These are phyloP conservation scores for Kuschelorhynchus macadamiae DNA, from an alignment of 2,888 invertebrate genomes.

Conservation along the genomic window DNA sequence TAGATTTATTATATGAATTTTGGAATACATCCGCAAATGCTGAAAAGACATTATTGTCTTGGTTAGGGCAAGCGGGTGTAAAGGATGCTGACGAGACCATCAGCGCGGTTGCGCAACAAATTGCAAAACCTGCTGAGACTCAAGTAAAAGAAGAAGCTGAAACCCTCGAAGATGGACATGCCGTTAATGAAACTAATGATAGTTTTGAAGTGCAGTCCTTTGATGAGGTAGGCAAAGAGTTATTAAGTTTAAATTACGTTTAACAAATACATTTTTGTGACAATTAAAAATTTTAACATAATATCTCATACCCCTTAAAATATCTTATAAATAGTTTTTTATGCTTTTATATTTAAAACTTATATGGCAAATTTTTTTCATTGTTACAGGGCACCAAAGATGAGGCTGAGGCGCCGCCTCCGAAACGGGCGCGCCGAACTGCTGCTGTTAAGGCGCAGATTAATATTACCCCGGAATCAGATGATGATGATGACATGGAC, in stretches of 20 bases:
- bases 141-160: constrained; percentile 57
- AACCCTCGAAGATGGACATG: constrained; percentile 41
- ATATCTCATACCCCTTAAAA: too few relatives aligned
- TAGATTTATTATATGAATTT: constrained; percentile 80
- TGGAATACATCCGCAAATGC: constrained; percentile 79
- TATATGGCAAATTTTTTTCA: too few relatives aligned
- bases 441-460: constrained; percentile 62
- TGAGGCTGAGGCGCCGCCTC: constrained; percentile 55
- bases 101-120: constrained; percentile 48
- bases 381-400: constrained; percentile 41
- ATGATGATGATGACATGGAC: constrained; percentile 60
- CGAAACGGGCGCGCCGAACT: constrained; percentile 63
- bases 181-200: constrained; percentile 13
- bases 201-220: constrained; percentile 12
- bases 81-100: constrained; percentile 42
- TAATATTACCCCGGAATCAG: constrained; percentile 58
- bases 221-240: constrained; percentile 3
- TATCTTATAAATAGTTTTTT: too few relatives aligned
- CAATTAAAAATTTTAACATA: too few relatives aligned
- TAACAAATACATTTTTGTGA: too few relatives aligned
- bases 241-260: too few relatives aligned
- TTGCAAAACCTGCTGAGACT: constrained; percentile 47
- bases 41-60: constrained; percentile 71
- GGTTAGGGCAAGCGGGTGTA: constrained; percentile 61
- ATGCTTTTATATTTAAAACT: too few relatives aligned